Conservation (phyloP, 2,888 invertebrate species). For the Lepetodrilus schrolli region DNA sequence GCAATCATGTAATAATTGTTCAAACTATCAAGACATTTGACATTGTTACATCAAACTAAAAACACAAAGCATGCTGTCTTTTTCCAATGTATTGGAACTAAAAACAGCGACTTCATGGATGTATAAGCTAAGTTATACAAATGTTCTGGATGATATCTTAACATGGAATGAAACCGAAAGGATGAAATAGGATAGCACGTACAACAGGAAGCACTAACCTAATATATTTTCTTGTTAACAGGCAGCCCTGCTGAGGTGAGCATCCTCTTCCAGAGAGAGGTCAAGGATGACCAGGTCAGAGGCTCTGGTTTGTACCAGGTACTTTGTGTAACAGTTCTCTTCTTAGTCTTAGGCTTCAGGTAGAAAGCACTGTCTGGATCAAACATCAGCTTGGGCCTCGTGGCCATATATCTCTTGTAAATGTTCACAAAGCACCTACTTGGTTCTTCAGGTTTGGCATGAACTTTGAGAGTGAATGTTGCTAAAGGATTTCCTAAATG, state of each 20-base stretch:
- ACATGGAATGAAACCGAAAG: no score
- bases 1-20: no score
- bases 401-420: neutral
- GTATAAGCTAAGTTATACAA: no score
- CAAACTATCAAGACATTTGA: no score
- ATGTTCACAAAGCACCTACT: slow-evolving; percentile 6
- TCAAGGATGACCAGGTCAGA: neutral
- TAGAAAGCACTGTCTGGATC: neutral
- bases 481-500: neutral
- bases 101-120: no score
- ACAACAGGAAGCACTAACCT: neutral
- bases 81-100: no score
- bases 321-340: neutral
- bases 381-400: slow-evolving; percentile 4
- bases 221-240: slow-evolving; percentile 3
- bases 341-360: neutral
- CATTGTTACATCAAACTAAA: no score
- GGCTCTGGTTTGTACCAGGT: neutral
- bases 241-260: neutral
- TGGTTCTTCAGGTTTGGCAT: neutral
- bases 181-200: no score
- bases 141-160: no score
- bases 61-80: no score
- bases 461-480: neutral
- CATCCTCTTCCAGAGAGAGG: slow-evolving; percentile 7